Conservation (phyloP, 2,797 vertebrate genomes). For the Oreochromis mossambicus region DNA sequence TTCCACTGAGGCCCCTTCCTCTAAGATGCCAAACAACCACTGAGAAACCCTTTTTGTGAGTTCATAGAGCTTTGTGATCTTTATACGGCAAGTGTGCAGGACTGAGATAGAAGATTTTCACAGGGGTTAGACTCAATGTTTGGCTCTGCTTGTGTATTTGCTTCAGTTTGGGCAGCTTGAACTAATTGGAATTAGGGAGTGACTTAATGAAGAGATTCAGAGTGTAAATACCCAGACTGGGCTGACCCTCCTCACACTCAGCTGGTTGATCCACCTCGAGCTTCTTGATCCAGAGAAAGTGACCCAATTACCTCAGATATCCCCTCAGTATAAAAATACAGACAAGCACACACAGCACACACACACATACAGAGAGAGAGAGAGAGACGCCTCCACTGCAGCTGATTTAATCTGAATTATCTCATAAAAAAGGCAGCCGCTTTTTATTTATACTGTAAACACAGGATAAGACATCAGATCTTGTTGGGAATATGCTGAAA, state of each 20-base stretch:
- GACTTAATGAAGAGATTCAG: constrained; percentile 25
- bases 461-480: neutral
- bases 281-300: constrained; percentile 26
- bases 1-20: neutral
- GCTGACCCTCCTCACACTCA: neutral
- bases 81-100: neutral
- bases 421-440: neutral
- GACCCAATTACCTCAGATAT: constrained; percentile 2
- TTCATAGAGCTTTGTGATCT: neutral
- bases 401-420: neutral
- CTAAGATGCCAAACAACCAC: neutral
- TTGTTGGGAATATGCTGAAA: neutral
- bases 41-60: neutral
- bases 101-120: neutral
- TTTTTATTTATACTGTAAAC: neutral
- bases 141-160: neutral
- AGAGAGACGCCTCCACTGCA: neutral
- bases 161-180: neutral
- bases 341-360: neutral
- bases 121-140: neutral
- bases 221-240: constrained; percentile 8
- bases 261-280: neutral
- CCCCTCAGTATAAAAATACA: neutral
- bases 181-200: constrained; percentile 39
- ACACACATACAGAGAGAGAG: neutral